These are phyloP conservation scores for Ferdinandea cuprea DNA, from an alignment of 2,888 invertebrate species.

Conservation along the genomic window DNA sequence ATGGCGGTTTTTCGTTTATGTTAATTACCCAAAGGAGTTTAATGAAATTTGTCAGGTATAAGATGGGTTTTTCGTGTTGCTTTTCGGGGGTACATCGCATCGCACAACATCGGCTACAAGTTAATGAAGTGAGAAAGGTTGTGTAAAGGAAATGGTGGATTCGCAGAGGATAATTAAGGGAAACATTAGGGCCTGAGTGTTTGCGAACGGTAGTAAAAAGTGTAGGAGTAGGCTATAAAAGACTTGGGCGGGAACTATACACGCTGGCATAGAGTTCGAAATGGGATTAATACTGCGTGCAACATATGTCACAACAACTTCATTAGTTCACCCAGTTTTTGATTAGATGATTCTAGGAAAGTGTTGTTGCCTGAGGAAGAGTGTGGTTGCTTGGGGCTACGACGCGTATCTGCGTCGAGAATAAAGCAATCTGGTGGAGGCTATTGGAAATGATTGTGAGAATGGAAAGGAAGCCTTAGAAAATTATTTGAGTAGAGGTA, in stretches of 20 bases:
- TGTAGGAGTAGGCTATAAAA: constrained; percentile 17
- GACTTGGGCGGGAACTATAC: not conserved
- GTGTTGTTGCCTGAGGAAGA: not conserved
- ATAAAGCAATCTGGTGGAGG: not conserved
- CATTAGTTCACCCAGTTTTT: constrained; percentile 55
- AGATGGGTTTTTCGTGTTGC: constrained; percentile 68
- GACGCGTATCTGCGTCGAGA: not conserved
- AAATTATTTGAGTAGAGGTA: too few species aligned
- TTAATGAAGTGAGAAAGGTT: constrained; percentile 73
- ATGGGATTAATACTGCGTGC: constrained; percentile 37
- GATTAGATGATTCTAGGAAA: not conserved
- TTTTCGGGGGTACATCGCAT: not conserved
- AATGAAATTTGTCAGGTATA: constrained; percentile 73
- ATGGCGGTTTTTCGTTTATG: constrained; percentile 68
- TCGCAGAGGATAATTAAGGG: constrained; percentile 63
- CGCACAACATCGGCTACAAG: too few species aligned
- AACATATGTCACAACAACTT: constrained; percentile 66
- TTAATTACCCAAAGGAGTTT: constrained; percentile 74
- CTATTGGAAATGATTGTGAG: too few species aligned
- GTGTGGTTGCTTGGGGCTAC: not conserved
- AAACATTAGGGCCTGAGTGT: constrained; percentile 63
- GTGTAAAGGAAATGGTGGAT: constrained; percentile 50
- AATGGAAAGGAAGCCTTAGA: too few species aligned
- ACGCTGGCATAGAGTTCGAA: not conserved
- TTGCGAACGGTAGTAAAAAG: constrained; percentile 54